These are phyloP conservation scores for Dreissena polymorpha DNA, from an alignment of 1,140 invertebrate species.

Conservation along the genomic window DNA sequence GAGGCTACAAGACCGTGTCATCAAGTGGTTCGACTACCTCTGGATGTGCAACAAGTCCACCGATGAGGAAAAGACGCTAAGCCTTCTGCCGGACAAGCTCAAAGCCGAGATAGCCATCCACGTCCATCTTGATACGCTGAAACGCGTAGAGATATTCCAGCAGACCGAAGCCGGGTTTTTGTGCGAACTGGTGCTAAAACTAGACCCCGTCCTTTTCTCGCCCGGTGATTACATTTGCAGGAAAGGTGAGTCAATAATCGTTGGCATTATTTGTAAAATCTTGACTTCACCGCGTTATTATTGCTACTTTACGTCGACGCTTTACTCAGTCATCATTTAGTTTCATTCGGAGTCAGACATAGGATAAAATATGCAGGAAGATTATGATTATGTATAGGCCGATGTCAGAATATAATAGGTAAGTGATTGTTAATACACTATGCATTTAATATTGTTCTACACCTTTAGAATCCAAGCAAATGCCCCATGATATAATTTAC, in stretches of 20 bases:
- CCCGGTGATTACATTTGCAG: slow-evolving; percentile 99
- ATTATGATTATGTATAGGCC: too few species aligned
- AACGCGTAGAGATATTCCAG: slow-evolving; percentile 99
- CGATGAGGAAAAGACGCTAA: slow-evolving; percentile 91
- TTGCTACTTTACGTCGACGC: too few species aligned
- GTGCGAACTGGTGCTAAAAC: slow-evolving; percentile 95
- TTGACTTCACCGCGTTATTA: too few species aligned
- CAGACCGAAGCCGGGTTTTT: slow-evolving; percentile 99
- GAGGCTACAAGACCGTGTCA: slow-evolving; percentile 98
- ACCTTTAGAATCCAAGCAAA: too few species aligned
- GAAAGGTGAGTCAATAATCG: slow-evolving; percentile 88
- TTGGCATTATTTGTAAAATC: not conserved
- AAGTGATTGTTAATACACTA: too few species aligned
- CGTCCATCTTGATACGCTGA: slow-evolving; percentile 98
- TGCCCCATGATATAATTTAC: too few species aligned
- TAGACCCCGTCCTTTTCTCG: slow-evolving; percentile 97
- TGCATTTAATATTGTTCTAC: too few species aligned
- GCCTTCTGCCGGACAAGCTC: slow-evolving; percentile 89
- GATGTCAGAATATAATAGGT: too few species aligned
- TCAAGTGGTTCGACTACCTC: slow-evolving; percentile 99
- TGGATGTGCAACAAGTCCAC: slow-evolving; percentile 99
- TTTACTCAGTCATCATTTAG: too few species aligned
- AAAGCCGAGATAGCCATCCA: slow-evolving; percentile 99
- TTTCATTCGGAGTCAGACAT: too few species aligned
- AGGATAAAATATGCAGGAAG: too few species aligned